These are phyloP conservation scores for Hirtodrosophila duncani DNA, from an alignment of 2,888 invertebrate genomes.

Conservation along the genomic window DNA sequence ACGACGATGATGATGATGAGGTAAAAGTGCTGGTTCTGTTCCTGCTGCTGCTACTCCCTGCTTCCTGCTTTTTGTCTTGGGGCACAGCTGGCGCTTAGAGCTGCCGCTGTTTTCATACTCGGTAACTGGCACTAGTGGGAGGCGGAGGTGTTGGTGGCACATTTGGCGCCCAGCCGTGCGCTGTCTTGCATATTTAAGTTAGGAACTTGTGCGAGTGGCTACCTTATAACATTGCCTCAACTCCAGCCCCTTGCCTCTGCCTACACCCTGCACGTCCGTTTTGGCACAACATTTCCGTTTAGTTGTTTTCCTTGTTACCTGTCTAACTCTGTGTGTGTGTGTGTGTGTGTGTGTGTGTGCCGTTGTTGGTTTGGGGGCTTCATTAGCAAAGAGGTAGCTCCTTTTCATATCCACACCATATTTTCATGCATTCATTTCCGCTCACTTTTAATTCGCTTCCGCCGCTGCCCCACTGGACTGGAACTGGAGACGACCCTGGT, in stretches of 20 bases:
- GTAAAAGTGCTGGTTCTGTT: slow-evolving; percentile 60
- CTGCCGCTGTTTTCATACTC: too few species aligned
- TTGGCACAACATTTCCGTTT: slow-evolving; percentile 44
- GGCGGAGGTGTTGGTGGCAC: slow-evolving; percentile 29
- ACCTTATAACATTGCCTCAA: neutral
- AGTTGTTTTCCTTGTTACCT: slow-evolving; percentile 42
- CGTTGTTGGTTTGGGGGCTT: slow-evolving; percentile 8
- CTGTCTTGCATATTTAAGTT: slow-evolving; percentile 67
- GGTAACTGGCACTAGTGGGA: too few species aligned
- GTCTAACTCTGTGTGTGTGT: slow-evolving; percentile 2
- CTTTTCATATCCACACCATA: slow-evolving; percentile 22
- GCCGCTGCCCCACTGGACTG: neutral
- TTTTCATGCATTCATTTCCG: slow-evolving; percentile 60
- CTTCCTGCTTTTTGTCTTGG: slow-evolving; percentile 9
- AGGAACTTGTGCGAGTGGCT: neutral
- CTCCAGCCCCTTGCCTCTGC: slow-evolving; percentile 5
- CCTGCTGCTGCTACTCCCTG: slow-evolving; percentile 19
- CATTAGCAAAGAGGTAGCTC: slow-evolving; percentile 7
- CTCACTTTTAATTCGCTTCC: slow-evolving; percentile 36
- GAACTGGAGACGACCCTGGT: neutral
- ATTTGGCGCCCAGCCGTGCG: slow-evolving; percentile 59
- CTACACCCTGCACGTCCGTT: slow-evolving; percentile 49
- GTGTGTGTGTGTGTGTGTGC: too few species aligned
- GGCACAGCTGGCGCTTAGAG: slow-evolving; percentile 20
- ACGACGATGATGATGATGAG: slow-evolving; percentile 48